Percentiles rank a stretch among this genome's conserved stretches.
phyloP scores from a whole-genome alignment of 2,113 vertebrate species.

The Scortum barcoo region DNA sequence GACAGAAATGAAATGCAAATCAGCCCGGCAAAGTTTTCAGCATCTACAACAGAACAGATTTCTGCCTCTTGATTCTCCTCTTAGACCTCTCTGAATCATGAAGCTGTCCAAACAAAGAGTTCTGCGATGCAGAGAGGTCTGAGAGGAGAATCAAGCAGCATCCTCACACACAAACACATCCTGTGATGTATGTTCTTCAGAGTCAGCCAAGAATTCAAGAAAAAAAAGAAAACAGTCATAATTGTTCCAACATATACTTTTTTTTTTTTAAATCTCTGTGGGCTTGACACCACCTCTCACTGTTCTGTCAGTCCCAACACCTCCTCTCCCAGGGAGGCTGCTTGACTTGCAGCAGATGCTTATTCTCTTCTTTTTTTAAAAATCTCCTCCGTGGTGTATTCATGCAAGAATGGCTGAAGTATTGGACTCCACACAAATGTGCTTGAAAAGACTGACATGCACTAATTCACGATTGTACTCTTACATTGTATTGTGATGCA shows the following conservation, averaged over 20 bases:
- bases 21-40: constrained; percentile 14
- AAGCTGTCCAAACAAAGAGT: constrained; percentile 34
- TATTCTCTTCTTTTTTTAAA: constrained; percentile 64
- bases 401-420: constrained; percentile 39
- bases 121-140: constrained; percentile 45
- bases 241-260: constrained; percentile 66
- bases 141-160: constrained; percentile 49
- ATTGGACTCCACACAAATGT: constrained; percentile 31
- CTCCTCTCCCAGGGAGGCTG: constrained; percentile 56
- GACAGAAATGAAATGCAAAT: constrained; percentile 49
- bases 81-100: constrained; percentile 48
- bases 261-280: constrained; percentile 65
- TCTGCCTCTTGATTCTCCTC: constrained; percentile 35
- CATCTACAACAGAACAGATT: constrained; percentile 27
- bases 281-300: constrained; percentile 69
- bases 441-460: constrained; percentile 4
- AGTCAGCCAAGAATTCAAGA: constrained; percentile 56
- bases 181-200: constrained; percentile 57
- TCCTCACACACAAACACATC: constrained; percentile 43
- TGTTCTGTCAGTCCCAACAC: constrained; percentile 50
- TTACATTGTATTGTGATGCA: background rate
- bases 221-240: constrained; percentile 57
- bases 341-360: constrained; percentile 56
- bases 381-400: constrained; percentile 44
- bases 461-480: background rate